Evolutionary conservation across 2,888 invertebrate genomes (phyloP).

Genomic region (Yponomeuta plumbellus): DNA sequence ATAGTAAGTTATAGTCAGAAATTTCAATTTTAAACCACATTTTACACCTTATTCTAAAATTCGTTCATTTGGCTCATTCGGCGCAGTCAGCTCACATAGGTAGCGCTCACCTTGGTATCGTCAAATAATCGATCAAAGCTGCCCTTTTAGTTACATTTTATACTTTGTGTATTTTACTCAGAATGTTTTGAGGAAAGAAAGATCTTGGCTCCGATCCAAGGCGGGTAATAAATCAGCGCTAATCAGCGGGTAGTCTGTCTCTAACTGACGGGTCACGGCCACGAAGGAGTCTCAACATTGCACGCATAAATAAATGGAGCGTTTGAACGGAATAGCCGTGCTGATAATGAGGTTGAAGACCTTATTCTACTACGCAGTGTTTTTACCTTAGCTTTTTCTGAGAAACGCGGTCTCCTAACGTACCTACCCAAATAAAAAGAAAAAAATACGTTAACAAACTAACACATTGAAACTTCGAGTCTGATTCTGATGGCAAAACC

Average conservation of each 20-base stretch:
- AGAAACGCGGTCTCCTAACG: too few species aligned
- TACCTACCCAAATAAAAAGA: too few species aligned
- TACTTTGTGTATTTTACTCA: not conserved
- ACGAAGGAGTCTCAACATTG: not conserved
- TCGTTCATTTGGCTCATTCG: too few species aligned
- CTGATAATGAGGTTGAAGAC: not conserved
- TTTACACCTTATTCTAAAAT: too few species aligned
- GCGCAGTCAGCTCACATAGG: too few species aligned
- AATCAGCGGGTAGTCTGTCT: conserved; percentile 7
- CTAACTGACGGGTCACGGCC: conserved; percentile 11
- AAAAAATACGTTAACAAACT: too few species aligned
- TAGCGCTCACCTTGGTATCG: too few species aligned
- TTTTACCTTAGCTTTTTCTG: not conserved
- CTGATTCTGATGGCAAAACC: too few species aligned
- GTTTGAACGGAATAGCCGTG: not conserved
- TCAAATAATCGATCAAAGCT: not conserved
- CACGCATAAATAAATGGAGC: not conserved
- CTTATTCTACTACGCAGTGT: not conserved
- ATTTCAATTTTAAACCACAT: too few species aligned
- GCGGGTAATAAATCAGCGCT: conserved; percentile 8
- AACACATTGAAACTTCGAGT: too few species aligned
- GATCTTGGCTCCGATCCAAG: conserved; percentile 3
- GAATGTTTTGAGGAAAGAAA: conserved; percentile 1
- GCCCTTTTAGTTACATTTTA: not conserved
- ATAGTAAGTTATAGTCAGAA: too few species aligned